Conservation (phyloP, 2,113 vertebrate species). For the Neogale vison region DNA sequence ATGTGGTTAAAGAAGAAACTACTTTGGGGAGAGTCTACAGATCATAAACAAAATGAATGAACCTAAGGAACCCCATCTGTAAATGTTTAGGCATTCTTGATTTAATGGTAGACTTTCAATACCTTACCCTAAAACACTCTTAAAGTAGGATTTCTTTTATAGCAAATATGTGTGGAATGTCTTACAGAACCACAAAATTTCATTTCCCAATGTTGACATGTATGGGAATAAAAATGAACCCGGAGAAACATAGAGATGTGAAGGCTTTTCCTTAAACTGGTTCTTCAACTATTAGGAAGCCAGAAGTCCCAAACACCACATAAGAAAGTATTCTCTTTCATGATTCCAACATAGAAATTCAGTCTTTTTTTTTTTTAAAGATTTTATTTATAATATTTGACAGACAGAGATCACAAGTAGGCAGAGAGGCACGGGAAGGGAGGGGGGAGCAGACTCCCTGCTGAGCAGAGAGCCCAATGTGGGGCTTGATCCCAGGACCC, state of each 20-base stretch:
- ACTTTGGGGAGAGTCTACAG: constrained; percentile 42
- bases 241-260: constrained; percentile 3
- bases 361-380: no score
- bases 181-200: constrained; percentile 33
- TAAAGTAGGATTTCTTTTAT: constrained; percentile 50
- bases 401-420: no score
- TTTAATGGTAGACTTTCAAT: background rate
- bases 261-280: constrained; percentile 11
- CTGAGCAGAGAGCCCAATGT: no score
- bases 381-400: no score
- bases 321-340: constrained; percentile 26
- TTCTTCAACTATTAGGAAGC: constrained; percentile 37
- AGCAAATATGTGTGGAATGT: constrained; percentile 3
- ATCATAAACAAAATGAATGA: constrained; percentile 63
- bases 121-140: constrained; percentile 16
- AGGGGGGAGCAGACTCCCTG: no score
- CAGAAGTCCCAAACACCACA: constrained; percentile 33
- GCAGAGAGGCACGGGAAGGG: no score
- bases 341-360: background rate
- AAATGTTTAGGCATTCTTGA: constrained; percentile 43
- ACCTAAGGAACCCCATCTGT: constrained; percentile 49
- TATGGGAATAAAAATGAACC: constrained; percentile 51
- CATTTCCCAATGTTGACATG: constrained; percentile 14
- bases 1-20: constrained; percentile 44
- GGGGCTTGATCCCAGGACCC: no score